Evolutionary conservation across 2,888 invertebrate genomes (phyloP), one percentile per base, ranked within the genome.

Genomic region (Merodon equestris): DNA sequence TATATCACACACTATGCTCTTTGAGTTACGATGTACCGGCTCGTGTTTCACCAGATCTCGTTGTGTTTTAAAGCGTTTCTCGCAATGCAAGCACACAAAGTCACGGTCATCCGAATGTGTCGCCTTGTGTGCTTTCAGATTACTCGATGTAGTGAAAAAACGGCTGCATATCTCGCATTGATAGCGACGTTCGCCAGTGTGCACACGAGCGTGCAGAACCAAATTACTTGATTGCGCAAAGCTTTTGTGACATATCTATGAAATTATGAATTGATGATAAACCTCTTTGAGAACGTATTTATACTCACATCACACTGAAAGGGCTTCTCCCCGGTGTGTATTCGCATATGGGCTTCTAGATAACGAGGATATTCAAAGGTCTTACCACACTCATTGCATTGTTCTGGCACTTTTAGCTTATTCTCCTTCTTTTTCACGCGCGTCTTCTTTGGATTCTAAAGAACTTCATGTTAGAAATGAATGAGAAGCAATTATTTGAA

Each of bases 261-360:
- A 73, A 38, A 9, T n/a, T 12, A 0, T 14, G 9, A n/a, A 40
- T n/a, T 40, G 10, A 7, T 40, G 10, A 38, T 45, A 17, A 1
- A 5, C 1, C 1, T 12, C 0, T 1, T 7, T n/a, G 40, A 13
- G 27, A 2, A 7, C 27, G 3, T 27, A 27, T 7, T 27, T 4
- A 7, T 45, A 72, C 72, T 71, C 68, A 86, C 85, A 68, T 84
- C 82, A 56, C 87, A 87, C 68, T 85, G 82, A 71, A 83, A 86
- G 9, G 86, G 85, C 61, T 84, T 85, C 60, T 86, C 85, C 10
- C 85, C 86, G 0, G 84, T 84, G 77, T 86, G 86, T 1, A 83
- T 83, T 17, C 86, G 82, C 64, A 83, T 82, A 68, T 87, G 87
- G 9, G 84, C 81, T 67, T 86, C 86, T 50, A 87, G 81, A 74